These are phyloP conservation scores for Mastigias papua DNA, from an alignment of 30 jellyfish, hydroid and myxozoan genomes.

Conservation along the genomic window DNA sequence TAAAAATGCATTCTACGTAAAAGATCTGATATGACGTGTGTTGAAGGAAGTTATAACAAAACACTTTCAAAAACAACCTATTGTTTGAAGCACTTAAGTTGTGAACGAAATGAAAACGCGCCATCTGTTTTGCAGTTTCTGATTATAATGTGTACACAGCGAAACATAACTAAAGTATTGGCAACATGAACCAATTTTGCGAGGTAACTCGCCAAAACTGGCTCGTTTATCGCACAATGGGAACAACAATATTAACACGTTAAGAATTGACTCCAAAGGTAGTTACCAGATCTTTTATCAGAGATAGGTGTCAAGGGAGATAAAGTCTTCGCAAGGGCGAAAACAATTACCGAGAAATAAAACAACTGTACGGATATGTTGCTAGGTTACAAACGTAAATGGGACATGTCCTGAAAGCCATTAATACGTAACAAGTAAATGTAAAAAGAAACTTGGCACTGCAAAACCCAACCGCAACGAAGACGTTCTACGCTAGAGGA, in stretches of 20 bases:
- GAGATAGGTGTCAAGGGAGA: background rate
- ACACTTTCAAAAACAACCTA: background rate
- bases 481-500: background rate
- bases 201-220: conserved; percentile 1
- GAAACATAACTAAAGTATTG: background rate
- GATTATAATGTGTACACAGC: background rate
- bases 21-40: too few relatives aligned
- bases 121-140: background rate
- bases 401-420: background rate
- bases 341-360: background rate
- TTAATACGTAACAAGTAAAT: background rate
- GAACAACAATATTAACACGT: conserved; percentile 23
- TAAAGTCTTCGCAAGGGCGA: conserved; percentile 13
- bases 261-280: background rate
- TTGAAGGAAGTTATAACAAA: too few relatives aligned
- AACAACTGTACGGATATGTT: conserved; percentile 31
- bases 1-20: too few relatives aligned
- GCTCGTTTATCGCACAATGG: conserved; percentile 31
- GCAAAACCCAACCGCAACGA: background rate
- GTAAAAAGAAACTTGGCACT: background rate
- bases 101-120: background rate
- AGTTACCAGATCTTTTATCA: conserved; percentile 11
- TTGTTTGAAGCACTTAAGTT: background rate
- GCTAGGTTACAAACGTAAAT: background rate
- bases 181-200: background rate